These are phyloP conservation scores for Sycobia sp. DNA, from an alignment of 1,140 invertebrate species.

Conservation along the genomic window DNA sequence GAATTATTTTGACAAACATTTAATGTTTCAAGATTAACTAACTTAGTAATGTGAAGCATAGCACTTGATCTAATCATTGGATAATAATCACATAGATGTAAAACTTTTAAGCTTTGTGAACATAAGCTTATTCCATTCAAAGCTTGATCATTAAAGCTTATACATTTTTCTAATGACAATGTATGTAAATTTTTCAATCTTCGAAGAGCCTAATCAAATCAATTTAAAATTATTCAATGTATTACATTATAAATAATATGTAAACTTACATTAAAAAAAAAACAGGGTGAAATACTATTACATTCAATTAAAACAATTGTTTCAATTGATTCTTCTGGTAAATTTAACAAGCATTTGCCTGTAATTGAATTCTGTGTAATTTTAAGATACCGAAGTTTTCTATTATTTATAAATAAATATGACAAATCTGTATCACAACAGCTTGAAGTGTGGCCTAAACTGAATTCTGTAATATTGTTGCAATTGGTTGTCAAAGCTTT, in stretches of 20 bases:
- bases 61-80: slow-evolving; percentile 33
- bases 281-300: slow-evolving; percentile 32
- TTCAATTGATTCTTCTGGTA: slow-evolving; percentile 47
- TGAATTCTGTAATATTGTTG: slow-evolving; percentile 46
- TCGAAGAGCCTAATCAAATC: slow-evolving; percentile 38
- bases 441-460: slow-evolving; percentile 39
- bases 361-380: slow-evolving; percentile 39
- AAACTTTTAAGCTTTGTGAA: slow-evolving; percentile 35
- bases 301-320: slow-evolving; percentile 44
- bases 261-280: slow-evolving; percentile 45
- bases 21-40: slow-evolving; percentile 45
- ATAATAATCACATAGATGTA: slow-evolving; percentile 35
- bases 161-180: slow-evolving; percentile 38
- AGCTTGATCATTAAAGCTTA: slow-evolving; percentile 30
- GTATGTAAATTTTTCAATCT: slow-evolving; percentile 40
- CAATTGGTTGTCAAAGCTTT: slow-evolving; percentile 45
- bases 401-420: slow-evolving; percentile 47
- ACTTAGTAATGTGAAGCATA: slow-evolving; percentile 36
- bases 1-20: slow-evolving; percentile 30
- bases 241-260: not conserved
- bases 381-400: slow-evolving; percentile 45
- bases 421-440: slow-evolving; percentile 51
- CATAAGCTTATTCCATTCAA: slow-evolving; percentile 37
- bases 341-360: slow-evolving; percentile 45
- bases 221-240: slow-evolving; percentile 6